Base-by-base conservation (phyloP, 2,888 invertebrate genomes). In the Zonitis immaculata region DNA sequence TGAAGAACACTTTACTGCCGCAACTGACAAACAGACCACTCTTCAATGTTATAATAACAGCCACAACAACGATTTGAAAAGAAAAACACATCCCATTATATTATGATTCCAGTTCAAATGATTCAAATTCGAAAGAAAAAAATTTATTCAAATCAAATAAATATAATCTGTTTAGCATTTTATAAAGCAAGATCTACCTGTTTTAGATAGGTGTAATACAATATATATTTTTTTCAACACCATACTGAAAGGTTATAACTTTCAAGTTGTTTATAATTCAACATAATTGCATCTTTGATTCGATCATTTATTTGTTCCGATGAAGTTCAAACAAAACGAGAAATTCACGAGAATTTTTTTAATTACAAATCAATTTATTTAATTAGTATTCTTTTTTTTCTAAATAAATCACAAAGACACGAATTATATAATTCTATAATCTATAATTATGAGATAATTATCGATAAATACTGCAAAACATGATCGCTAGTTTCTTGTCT, bases 1-100 rank as follows among this genome's bases (percentile, higher is more conserved):
- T 66, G 66, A 66, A 67, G 66, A 65, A 67, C 70, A 70, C 68
- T 70, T 71, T 68, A 68, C 69, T 60, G 61, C 61, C 58, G 62
- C 60, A 54, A 57, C 62, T 70, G 69, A 70, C 69, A 66, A 66
- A n/a, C 16, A 61, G 60, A 56, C 61, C 64, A 35, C 35, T 65
- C 66, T 64, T 66, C 65, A 54, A 61, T 61, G 61, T 53, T 52
- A 56, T 9, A 16, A 18, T 18, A 35, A 14, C 14, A 32, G 14
- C 32, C 14, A 32, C 32, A 32, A 32, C 32, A 32, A 14, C 18
- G 18, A 16, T 35, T 35, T 35, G n/a, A n/a, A n/a, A n/a, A n/a
- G n/a, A n/a, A n/a, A 18, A 35, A 35, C 18, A 14, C 35, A 18
- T 35, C 35, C 35, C 18, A 9, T 18, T 35, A 35, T 35, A 35